A percentile compares a stretch with the other conserved stretches of the same genome.
These are phyloP conservation scores for Salvelinus alpinus DNA, from an alignment of 2,113 vertebrate species.

Conservation along the genomic window DNA sequence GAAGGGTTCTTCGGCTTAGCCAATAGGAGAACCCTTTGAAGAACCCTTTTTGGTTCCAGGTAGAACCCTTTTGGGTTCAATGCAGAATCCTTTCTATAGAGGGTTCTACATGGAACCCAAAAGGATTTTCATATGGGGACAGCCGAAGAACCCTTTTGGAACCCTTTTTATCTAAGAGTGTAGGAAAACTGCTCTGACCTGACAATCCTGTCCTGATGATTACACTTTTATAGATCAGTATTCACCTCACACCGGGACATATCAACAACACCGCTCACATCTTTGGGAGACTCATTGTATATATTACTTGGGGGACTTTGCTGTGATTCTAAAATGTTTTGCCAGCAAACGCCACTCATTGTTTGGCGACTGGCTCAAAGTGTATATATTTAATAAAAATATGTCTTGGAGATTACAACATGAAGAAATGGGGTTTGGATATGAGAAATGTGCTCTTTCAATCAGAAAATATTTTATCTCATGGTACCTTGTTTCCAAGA, in stretches of 20 bases:
- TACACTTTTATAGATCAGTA: no score
- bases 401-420: slow-evolving; percentile 33
- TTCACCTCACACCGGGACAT: no score
- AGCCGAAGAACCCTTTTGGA: no score
- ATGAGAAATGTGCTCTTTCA: slow-evolving; percentile 38
- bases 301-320: slow-evolving; percentile 15
- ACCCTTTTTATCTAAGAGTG: neutral
- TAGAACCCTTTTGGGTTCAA: no score
- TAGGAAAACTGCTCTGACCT: slow-evolving; percentile 31
- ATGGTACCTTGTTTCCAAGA: slow-evolving; percentile 36
- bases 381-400: slow-evolving; percentile 25
- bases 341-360: neutral
- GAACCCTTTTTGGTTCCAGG: no score
- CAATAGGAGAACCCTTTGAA: no score
- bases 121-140: no score
- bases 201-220: slow-evolving; percentile 3
- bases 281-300: slow-evolving; percentile 30
- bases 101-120: no score
- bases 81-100: no score
- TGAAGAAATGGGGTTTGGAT: slow-evolving; percentile 19
- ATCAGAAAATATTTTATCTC: slow-evolving; percentile 37
- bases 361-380: slow-evolving; percentile 24
- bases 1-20: no score
- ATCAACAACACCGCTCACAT: no score
- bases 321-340: no score